Percentiles rank a stretch among this genome's conserved stretches.
Conservation (phyloP, 2,888 invertebrate species). For the Phortica okadai region DNA sequence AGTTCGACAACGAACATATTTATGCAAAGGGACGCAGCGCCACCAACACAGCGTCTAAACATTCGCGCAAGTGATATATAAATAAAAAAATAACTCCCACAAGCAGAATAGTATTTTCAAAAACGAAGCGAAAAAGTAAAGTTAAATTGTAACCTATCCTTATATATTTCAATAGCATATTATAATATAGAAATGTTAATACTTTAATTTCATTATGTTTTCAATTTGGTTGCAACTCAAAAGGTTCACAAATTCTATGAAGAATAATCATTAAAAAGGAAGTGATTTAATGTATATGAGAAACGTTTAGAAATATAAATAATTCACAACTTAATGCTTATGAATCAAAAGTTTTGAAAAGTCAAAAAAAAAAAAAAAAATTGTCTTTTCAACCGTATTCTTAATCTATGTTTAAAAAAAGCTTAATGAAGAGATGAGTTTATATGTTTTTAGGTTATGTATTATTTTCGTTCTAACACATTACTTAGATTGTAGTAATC, state of each 20-base stretch:
- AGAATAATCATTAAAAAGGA: too few relatives aligned
- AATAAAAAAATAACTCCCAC: constrained; percentile 2
- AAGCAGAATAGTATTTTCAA: constrained; percentile 20
- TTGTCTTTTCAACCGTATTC: background rate
- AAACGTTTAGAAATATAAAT: background rate
- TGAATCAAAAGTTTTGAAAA: background rate
- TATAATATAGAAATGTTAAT: background rate
- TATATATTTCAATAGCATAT: constrained; percentile 8
- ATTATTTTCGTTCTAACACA: background rate
- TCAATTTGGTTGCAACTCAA: too few relatives aligned
- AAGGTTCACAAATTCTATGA: too few relatives aligned
- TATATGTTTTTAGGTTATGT: background rate
- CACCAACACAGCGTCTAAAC: constrained; percentile 54
- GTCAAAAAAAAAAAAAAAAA: background rate
- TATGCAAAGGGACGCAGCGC: constrained; percentile 59
- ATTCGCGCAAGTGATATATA: constrained; percentile 66
- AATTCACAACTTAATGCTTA: background rate
- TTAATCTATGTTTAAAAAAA: background rate
- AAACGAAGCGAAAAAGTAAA: constrained; percentile 19
- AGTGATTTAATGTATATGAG: too few relatives aligned
- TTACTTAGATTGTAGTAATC: constrained; percentile 3
- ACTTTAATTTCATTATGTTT: too few relatives aligned
- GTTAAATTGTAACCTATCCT: background rate
- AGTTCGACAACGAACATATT: constrained; percentile 66
- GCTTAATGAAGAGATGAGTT: background rate